These are phyloP conservation scores for Hemiscyllium ocellatum DNA, from an alignment of 2,113 vertebrate genomes.

Conservation along the genomic window DNA sequence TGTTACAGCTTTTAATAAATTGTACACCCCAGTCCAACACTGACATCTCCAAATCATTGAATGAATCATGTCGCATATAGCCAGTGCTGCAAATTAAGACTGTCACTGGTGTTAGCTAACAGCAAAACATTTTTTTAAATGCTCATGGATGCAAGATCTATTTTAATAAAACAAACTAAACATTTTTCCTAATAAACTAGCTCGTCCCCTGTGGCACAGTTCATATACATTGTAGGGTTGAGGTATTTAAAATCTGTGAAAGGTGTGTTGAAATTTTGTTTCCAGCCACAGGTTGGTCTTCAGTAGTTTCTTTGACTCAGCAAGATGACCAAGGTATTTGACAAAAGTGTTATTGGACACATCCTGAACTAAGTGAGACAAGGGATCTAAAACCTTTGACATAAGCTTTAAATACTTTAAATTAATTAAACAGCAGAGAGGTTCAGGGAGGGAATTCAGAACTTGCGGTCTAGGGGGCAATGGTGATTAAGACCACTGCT, in stretches of 20 bases:
- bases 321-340: neutral
- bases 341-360: neutral
- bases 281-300: neutral
- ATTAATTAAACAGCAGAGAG: no score
- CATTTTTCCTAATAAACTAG: no score
- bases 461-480: neutral
- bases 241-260: neutral
- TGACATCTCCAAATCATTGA: no score
- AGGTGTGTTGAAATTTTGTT: neutral
- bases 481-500: neutral
- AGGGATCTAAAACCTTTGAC: neutral
- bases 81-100: neutral
- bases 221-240: neutral
- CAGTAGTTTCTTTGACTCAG: no score
- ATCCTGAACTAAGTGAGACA: neutral
- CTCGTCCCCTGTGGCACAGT: neutral
- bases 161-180: neutral
- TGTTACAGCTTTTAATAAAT: neutral
- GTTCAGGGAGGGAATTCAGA: neutral
- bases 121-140: neutral
- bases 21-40: no score
- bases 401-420: neutral
- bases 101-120: neutral
- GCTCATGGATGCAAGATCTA: neutral
- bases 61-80: neutral